Evolutionary conservation across 2,888 invertebrate species (phyloP), one percentile per base, ranked within the genome.

Genomic region (Yponomeuta malinellus): DNA sequence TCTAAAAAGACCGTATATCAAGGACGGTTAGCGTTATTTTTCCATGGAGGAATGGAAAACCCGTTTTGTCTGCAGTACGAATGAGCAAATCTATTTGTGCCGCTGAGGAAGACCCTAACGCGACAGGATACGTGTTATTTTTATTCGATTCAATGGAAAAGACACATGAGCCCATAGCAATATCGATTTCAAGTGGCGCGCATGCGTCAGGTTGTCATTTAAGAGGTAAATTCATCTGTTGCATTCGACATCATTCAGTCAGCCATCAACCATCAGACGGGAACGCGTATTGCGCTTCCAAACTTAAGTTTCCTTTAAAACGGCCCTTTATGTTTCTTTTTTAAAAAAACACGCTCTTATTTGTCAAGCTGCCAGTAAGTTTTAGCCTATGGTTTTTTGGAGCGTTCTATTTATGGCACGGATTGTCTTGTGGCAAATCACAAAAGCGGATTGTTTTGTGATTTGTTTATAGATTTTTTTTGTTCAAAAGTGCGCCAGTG

Each of bases 141-240:
- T 59, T 15, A 12, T 2, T 15, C 8, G 52, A 15, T 15, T 59
- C 15, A 12, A 15, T 15, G 52, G 52, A 59, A 59, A 59, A 59
- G 15, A 3, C 15, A 31, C n/a, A 29, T 68, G 52, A 6, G 33
- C 15, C 52, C 52, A 59, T 8, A 15, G 48, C 31, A 65, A 65
- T 65, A 65, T 65, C 65, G 65, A 65, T 65, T 65, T 29, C 65
- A 10, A 31, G 65, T 29, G 10, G 10, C 31, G 29, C 31, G 33
- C 65, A 65, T 29, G 65, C 65, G n/a, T 33, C 10, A 65, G 15
- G 52, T 59, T 69, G 33, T 23, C 67, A 72, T 71, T 72, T 71
- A 69, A 71, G 70, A 70, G 70, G 71, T 73, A 87, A 88, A 87
- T 82, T 83, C 89, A 90, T 89, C 88, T 89, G 90, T 89, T 89